Evolutionary conservation across 2,888 invertebrate genomes (phyloP), one percentile per base, ranked within the genome.

Genomic region (Dasypogon diadema): DNA sequence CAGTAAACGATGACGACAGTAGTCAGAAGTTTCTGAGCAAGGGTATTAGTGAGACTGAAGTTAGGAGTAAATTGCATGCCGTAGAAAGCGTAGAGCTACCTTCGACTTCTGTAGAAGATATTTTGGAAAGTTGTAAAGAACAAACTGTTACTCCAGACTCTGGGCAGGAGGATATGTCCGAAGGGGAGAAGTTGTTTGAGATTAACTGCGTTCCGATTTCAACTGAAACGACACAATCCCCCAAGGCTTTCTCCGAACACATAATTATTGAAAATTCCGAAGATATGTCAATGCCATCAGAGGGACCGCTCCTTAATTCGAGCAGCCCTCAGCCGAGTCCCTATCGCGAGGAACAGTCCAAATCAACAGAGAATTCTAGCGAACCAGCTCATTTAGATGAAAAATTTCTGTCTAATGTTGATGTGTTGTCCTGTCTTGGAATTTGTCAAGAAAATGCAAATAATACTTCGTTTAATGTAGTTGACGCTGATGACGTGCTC

Each of bases 401-500:
- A n/a, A 65, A 65, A 14, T 65, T 65, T 65, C 24, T 65, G 2
- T 65, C 65, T 5, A 65, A 65, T 18, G 65, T 65, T n/a, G 65
- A 65, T 24, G 65, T 65, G n/a, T 24, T 65, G 14, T 65, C 65
- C 12, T 65, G 65, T 21, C 46, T 65, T 24, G 65, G 65, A 4
- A 65, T 65, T 65, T 65, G 65, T 16, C 42, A 65, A 37, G 65
- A 46, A 24, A 65, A 65, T 24, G 48, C 37, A 8, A 65, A 65
- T 48, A 65, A 21, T 22, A 24, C 65, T 26, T 46, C 65, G 16
- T 65, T 65, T 16, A 54, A 72, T 30, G 37, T 30, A 16, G 55
- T 76, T 42, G 78, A 76, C 14, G 14, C 58, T n/a, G 73, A 58
- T 56, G 76, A 73, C 18, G 75, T 56, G 14, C 56, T 70, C 56